Evolutionary conservation across 2,113 vertebrate genomes (phyloP).

Genomic region (Catharus minimus): DNA sequence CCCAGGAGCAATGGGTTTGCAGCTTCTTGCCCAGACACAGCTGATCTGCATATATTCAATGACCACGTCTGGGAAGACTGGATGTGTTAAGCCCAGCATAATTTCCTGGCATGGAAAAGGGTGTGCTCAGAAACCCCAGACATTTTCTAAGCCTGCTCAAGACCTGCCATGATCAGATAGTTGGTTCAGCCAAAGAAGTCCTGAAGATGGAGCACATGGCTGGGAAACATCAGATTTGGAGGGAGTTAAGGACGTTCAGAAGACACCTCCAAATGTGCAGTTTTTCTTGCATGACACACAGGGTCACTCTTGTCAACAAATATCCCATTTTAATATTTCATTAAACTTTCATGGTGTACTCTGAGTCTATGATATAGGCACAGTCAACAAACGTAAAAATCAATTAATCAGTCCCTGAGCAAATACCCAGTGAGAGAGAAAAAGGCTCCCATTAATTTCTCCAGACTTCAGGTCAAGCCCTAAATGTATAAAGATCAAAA

Average conservation of each 20-base stretch:
- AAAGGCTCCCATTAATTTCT: slow-evolving; percentile 51
- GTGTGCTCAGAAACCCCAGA: slow-evolving; percentile 6
- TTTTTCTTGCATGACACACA: slow-evolving; percentile 54
- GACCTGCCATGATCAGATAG: not conserved
- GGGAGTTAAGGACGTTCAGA: not conserved
- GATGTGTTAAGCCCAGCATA: not conserved
- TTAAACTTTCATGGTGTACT: slow-evolving; percentile 58
- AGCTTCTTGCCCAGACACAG: not conserved
- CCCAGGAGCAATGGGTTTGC: not conserved
- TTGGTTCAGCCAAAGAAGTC: not conserved
- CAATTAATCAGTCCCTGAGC: slow-evolving; percentile 51
- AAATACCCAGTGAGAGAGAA: slow-evolving; percentile 3
- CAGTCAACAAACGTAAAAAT: slow-evolving; percentile 47
- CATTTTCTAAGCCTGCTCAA: not conserved
- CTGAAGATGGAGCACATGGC: slow-evolving; percentile 1
- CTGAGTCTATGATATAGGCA: not conserved
- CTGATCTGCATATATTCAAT: not conserved
- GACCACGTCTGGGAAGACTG: not conserved
- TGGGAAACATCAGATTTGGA: not conserved
- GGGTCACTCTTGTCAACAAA: slow-evolving; percentile 61
- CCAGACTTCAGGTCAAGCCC: slow-evolving; percentile 44
- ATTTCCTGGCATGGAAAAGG: not conserved
- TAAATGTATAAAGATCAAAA: slow-evolving; percentile 57
- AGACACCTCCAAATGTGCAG: not conserved
- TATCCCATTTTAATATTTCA: slow-evolving; percentile 58